Conservation (phyloP, 2,888 invertebrate species). For the Hedya salicella region DNA sequence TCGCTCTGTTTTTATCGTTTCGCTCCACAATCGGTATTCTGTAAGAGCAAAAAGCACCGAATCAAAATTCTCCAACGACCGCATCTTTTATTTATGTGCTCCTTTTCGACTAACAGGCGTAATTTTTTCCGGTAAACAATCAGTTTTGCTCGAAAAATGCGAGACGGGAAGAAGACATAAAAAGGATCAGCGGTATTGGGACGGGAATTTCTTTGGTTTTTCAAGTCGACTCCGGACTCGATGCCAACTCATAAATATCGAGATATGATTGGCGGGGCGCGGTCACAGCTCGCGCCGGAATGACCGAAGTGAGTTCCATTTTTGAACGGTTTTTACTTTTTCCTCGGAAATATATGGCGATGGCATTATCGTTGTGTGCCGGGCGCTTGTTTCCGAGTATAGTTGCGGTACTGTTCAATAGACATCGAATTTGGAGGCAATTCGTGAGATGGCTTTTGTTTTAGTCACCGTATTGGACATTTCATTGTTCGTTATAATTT, state of each 20-base stretch:
- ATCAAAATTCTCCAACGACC: slow-evolving; percentile 79
- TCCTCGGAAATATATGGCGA: slow-evolving; percentile 33
- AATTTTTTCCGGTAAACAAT: slow-evolving; percentile 85
- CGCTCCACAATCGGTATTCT: slow-evolving; percentile 70
- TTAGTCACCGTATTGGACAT: not conserved
- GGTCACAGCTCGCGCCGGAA: slow-evolving; percentile 45
- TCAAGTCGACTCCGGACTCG: slow-evolving; percentile 46
- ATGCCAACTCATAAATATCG: slow-evolving; percentile 70
- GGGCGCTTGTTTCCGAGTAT: slow-evolving; percentile 13
- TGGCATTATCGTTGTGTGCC: slow-evolving; percentile 32
- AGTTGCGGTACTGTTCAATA: slow-evolving; percentile 21
- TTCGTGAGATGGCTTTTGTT: slow-evolving; percentile 5
- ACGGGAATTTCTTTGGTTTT: slow-evolving; percentile 65
- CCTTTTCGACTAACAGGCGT: slow-evolving; percentile 81
- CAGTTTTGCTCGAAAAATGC: slow-evolving; percentile 84
- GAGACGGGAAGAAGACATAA: slow-evolving; percentile 79
- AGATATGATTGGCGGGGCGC: slow-evolving; percentile 71
- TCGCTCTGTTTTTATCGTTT: slow-evolving; percentile 66
- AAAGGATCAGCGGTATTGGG: slow-evolving; percentile 70
- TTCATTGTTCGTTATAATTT: not conserved
- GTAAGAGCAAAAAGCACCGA: slow-evolving; percentile 71
- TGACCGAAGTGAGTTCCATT: slow-evolving; percentile 46
- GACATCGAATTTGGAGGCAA: slow-evolving; percentile 42
- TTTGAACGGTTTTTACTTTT: slow-evolving; percentile 47
- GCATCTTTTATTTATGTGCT: slow-evolving; percentile 82